Conservation (phyloP, 35 echinoderm and acorn worm genomes). For the Hemicentrotus pulcherrimus region DNA sequence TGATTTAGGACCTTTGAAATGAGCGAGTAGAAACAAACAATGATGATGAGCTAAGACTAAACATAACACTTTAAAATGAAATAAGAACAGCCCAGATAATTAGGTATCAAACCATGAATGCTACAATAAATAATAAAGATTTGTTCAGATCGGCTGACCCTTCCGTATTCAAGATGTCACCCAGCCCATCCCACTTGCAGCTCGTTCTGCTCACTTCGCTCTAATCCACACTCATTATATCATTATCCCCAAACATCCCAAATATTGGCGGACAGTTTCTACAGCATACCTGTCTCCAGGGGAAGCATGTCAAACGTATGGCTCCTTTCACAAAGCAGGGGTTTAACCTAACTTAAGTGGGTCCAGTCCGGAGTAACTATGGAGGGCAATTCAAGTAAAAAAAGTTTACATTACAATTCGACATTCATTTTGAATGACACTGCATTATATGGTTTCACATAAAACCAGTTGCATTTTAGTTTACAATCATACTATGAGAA, state of each 20-base stretch:
- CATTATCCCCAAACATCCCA: constrained; percentile 24
- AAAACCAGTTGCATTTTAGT: too few species aligned
- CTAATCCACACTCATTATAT: constrained; percentile 37
- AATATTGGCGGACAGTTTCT: constrained; percentile 31
- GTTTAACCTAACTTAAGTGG: neutral
- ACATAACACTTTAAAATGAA: neutral
- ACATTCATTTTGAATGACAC: too few species aligned
- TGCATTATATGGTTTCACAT: too few species aligned
- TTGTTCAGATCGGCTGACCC: neutral
- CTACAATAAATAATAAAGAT: neutral
- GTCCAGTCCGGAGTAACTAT: neutral
- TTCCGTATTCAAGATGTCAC: neutral
- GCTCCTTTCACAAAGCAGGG: neutral
- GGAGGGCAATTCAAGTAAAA: too few species aligned
- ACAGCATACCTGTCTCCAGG: neutral
- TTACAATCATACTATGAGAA: too few species aligned
- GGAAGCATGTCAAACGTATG: neutral
- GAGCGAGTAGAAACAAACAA: too few species aligned
- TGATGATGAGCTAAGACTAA: neutral
- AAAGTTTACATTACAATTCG: too few species aligned
- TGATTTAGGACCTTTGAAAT: too few species aligned
- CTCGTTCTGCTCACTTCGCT: neutral
- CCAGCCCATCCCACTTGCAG: neutral
- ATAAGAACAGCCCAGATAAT: neutral
- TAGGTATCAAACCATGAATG: neutral